A percentile compares a stretch with the other conserved stretches of the same genome.
Conservation (phyloP, 2,113 vertebrate genomes). For the Salvelinus sp. region DNA sequence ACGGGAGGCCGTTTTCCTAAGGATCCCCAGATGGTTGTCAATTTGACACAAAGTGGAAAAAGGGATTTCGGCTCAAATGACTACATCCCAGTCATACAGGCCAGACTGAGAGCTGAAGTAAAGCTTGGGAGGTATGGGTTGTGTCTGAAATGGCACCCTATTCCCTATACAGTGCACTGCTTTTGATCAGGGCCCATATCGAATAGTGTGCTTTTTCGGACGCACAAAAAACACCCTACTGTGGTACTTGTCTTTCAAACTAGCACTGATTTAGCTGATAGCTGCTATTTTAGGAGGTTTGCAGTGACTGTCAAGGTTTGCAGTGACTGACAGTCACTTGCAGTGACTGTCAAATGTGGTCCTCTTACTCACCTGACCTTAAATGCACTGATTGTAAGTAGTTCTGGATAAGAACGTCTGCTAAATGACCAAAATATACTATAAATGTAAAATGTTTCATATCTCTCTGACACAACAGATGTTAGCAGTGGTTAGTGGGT, state of each 20-base stretch:
- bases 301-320: too few relatives aligned
- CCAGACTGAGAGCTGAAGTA: slow-evolving; percentile 29
- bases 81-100: slow-evolving; percentile 40
- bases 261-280: too few relatives aligned
- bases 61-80: slow-evolving; percentile 49
- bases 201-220: too few relatives aligned
- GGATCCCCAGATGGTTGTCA: slow-evolving; percentile 64
- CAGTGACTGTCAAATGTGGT: too few relatives aligned
- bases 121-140: neutral
- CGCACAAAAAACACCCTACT: too few relatives aligned
- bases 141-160: neutral
- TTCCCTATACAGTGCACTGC: too few relatives aligned
- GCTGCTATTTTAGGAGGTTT: too few relatives aligned
- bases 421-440: slow-evolving; percentile 26
- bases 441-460: slow-evolving; percentile 33
- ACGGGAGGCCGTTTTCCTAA: slow-evolving; percentile 56
- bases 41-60: slow-evolving; percentile 58
- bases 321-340: too few relatives aligned
- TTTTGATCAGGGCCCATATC: too few relatives aligned
- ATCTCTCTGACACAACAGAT: slow-evolving; percentile 52
- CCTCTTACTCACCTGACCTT: too few relatives aligned
- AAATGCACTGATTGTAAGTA: too few relatives aligned
- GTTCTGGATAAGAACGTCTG: neutral
- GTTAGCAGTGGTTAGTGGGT: slow-evolving; percentile 32
- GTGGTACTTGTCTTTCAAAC: too few relatives aligned